A percentile compares a stretch with the other conserved stretches of the same genome.
phyloP scores from a whole-genome alignment of 2,888 invertebrate genomes.

The Andrena marginata region DNA sequence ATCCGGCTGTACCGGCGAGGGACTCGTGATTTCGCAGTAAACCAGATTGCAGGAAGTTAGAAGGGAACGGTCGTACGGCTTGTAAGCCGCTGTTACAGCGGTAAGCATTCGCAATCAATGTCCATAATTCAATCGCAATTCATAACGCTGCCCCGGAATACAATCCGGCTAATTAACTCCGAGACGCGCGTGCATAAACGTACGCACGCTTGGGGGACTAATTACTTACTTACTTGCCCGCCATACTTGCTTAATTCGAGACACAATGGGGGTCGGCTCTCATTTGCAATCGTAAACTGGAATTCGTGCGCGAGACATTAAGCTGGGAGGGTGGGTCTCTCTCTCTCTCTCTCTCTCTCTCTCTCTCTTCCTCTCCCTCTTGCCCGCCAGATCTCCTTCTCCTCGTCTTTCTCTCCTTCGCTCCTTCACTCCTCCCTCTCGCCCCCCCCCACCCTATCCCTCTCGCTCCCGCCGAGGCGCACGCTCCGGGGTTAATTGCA shows the following conservation, averaged over 20 bases:
- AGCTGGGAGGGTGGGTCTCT: slow-evolving; percentile 61
- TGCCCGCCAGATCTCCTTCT: slow-evolving; percentile 14
- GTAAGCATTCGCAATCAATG: slow-evolving; percentile 65
- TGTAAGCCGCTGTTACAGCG: slow-evolving; percentile 30
- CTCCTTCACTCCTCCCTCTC: not conserved
- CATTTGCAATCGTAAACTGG: slow-evolving; percentile 77
- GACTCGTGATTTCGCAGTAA: slow-evolving; percentile 15
- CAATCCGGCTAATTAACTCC: slow-evolving; percentile 70
- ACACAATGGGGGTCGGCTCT: slow-evolving; percentile 70
- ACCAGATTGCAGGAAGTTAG: not conserved
- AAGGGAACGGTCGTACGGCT: slow-evolving; percentile 7
- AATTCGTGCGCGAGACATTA: slow-evolving; percentile 78
- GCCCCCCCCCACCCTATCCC: not conserved
- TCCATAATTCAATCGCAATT: slow-evolving; percentile 69
- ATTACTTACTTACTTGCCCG: slow-evolving; percentile 71
- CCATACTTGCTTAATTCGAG: slow-evolving; percentile 73
- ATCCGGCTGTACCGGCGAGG: not conserved
- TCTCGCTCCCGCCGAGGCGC: slow-evolving; percentile 41
- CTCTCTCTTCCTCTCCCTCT: slow-evolving; percentile 31
- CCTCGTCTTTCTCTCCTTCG: slow-evolving; percentile 8
- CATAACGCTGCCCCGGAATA: slow-evolving; percentile 62
- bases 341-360: slow-evolving; percentile 8
- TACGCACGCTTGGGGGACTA: slow-evolving; percentile 70
- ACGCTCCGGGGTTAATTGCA: slow-evolving; percentile 78
- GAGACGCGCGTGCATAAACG: slow-evolving; percentile 70